Evolutionary conservation across 2,888 invertebrate genomes (phyloP).

Genomic region (Encarsia formosa): DNA sequence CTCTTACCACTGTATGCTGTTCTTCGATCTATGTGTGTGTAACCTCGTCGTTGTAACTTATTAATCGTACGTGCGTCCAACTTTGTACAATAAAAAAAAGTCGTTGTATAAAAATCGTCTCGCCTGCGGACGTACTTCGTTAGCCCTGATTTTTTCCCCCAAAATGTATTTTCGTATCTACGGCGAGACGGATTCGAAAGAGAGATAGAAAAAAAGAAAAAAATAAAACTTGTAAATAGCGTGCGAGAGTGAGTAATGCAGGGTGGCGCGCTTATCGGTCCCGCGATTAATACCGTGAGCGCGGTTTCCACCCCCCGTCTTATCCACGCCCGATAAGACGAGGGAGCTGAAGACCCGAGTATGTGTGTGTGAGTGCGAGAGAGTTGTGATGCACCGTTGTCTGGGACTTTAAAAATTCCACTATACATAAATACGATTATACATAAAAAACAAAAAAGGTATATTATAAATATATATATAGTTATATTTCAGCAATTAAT

Average conservation of each 20-base stretch:
- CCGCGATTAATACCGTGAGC: no score
- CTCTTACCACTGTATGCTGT: no score
- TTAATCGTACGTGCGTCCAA: slow-evolving; percentile 19
- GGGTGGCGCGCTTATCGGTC: no score
- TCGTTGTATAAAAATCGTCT: no score
- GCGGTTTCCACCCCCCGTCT: no score
- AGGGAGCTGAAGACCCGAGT: background rate
- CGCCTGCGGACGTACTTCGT: no score
- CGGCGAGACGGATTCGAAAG: background rate
- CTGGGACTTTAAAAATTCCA: slow-evolving; percentile 13
- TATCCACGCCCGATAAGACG: no score
- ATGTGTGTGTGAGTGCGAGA: background rate
- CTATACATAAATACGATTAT: slow-evolving; percentile 22
- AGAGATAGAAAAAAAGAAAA: background rate
- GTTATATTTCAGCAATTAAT: slow-evolving; percentile 48
- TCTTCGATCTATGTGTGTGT: slow-evolving; percentile 15
- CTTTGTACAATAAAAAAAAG: no score
- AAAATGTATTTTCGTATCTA: background rate
- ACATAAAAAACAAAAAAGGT: slow-evolving; percentile 38
- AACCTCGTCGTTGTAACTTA: slow-evolving; percentile 22
- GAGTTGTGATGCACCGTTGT: slow-evolving; percentile 1
- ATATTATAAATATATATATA: slow-evolving; percentile 37
- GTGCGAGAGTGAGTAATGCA: no score
- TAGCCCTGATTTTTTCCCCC: no score
- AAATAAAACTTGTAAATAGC: background rate